A percentile compares a stretch with the other conserved stretches of the same genome.
phyloP scores from a whole-genome alignment of 1,140 invertebrate species.

The Branchinecta lindahli region DNA sequence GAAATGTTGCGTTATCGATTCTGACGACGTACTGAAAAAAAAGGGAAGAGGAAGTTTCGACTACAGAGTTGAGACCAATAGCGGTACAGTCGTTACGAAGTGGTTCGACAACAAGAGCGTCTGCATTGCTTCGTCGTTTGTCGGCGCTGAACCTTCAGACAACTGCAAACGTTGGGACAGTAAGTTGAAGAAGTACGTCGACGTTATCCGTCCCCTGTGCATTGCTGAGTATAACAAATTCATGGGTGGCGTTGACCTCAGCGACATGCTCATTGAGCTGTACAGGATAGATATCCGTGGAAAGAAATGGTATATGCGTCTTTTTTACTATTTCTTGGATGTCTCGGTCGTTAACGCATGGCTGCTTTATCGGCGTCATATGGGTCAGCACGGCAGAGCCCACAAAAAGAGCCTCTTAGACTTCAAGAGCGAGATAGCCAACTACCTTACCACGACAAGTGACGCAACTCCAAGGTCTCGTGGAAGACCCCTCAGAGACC shows the following conservation, averaged over 20 bases:
- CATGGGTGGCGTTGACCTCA: constrained; percentile 30
- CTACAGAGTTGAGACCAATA: constrained; percentile 24
- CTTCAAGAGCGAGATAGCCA: too few relatives aligned
- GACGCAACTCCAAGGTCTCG: too few relatives aligned
- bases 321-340: constrained; percentile 21
- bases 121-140: constrained; percentile 30
- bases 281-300: constrained; percentile 25
- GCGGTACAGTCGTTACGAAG: constrained; percentile 24
- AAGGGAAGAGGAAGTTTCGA: constrained; percentile 23
- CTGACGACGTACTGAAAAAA: constrained; percentile 20
- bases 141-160: constrained; percentile 26
- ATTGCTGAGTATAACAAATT: constrained; percentile 30
- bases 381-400: too few relatives aligned
- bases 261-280: constrained; percentile 32
- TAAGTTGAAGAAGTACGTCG: constrained; percentile 25
- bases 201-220: constrained; percentile 22
- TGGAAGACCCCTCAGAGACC: too few relatives aligned
- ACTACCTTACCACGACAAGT: too few relatives aligned
- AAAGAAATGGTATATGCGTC: constrained; percentile 18
- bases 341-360: constrained; percentile 4
- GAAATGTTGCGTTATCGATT: constrained; percentile 12
- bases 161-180: constrained; percentile 27
- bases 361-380: too few relatives aligned
- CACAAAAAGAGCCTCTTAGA: too few relatives aligned
- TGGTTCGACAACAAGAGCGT: constrained; percentile 35